These are phyloP conservation scores for Plodia interpunctella DNA, from an alignment of 1,140 invertebrate species.

Conservation along the genomic window DNA sequence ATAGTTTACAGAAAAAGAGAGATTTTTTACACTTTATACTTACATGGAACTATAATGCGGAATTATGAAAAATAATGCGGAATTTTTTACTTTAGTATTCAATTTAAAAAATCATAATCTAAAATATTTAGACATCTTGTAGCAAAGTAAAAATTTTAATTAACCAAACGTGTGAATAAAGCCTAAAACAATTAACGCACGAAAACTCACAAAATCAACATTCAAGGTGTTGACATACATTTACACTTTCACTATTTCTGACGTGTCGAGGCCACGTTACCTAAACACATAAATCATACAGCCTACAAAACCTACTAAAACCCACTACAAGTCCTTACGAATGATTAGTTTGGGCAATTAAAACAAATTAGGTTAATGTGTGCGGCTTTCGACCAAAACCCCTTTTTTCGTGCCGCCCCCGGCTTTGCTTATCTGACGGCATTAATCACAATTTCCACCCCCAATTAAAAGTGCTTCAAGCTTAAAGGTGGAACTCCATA, in stretches of 20 bases:
- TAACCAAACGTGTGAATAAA: background rate
- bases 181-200: background rate
- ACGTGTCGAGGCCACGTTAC: conserved; percentile 38
- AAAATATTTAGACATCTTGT: too few relatives aligned
- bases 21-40: too few relatives aligned
- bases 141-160: background rate
- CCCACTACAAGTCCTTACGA: conserved; percentile 56
- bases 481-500: conserved; percentile 24
- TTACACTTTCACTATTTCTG: conserved; percentile 38
- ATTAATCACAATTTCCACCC: conserved; percentile 75
- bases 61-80: too few relatives aligned
- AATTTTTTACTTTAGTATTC: background rate
- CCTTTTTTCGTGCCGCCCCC: conserved; percentile 45
- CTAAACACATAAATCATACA: conserved; percentile 47
- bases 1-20: too few relatives aligned
- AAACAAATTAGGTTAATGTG: conserved; percentile 76
- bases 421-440: conserved; percentile 65
- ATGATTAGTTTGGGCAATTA: conserved; percentile 71
- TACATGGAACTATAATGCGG: too few relatives aligned
- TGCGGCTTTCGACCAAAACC: conserved; percentile 52
- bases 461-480: conserved; percentile 67
- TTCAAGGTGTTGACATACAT: conserved; percentile 34
- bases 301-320: conserved; percentile 29
- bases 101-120: background rate
- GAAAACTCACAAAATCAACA: background rate